phyloP scores from a whole-genome alignment of 2,888 invertebrate genomes.

The Carpatolechia fugitivella region DNA sequence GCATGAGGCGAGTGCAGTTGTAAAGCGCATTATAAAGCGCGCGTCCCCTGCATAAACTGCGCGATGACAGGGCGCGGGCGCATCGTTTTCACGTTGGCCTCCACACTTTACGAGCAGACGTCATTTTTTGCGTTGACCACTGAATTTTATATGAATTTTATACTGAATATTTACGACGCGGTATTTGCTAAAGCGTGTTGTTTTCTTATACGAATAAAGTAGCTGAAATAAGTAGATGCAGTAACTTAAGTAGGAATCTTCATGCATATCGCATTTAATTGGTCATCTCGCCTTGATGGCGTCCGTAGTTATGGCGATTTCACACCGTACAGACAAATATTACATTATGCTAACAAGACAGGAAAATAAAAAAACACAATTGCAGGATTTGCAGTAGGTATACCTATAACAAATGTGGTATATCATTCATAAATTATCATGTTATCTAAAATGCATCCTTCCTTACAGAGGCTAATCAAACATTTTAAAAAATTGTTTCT shows the following conservation, averaged over 20 bases:
- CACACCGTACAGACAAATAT: slow-evolving; percentile 2
- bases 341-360: slow-evolving; percentile 8
- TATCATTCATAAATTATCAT: background rate
- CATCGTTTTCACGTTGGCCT: slow-evolving; percentile 58
- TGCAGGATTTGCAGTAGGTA: background rate
- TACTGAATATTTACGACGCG: slow-evolving; percentile 25
- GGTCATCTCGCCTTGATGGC: slow-evolving; percentile 4
- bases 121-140: slow-evolving; percentile 18
- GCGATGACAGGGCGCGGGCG: slow-evolving; percentile 60
- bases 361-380: slow-evolving; percentile 3
- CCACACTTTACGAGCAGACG: slow-evolving; percentile 48
- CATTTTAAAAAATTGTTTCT: background rate
- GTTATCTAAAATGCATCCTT: background rate
- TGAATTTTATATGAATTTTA: slow-evolving; percentile 14
- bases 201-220: slow-evolving; percentile 22
- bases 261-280: slow-evolving; percentile 8
- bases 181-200: slow-evolving; percentile 10
- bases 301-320: slow-evolving; percentile 3
- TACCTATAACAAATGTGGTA: no score
- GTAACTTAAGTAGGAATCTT: background rate
- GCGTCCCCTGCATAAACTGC: slow-evolving; percentile 50
- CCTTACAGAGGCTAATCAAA: background rate
- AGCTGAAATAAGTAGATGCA: background rate
- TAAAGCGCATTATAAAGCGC: slow-evolving; percentile 55
- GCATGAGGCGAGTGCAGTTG: slow-evolving; percentile 33